Evolutionary conservation across 2,113 vertebrate genomes (phyloP), one percentile per base, ranked within the genome.

Genomic region (Lophotis ruficrista): DNA sequence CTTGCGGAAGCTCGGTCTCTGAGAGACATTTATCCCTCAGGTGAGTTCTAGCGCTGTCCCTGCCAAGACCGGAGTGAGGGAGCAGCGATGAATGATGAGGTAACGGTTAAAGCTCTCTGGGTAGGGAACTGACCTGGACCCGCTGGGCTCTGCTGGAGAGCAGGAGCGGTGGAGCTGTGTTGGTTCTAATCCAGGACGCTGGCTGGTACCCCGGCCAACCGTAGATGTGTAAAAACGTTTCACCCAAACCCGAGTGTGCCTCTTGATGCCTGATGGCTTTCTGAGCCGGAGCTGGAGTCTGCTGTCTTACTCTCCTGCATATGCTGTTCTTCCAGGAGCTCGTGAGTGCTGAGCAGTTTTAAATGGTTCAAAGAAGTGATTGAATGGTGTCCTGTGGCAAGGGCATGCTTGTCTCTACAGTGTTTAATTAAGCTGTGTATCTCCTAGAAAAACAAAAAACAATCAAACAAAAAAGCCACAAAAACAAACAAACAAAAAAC

Each of bases 201-300:
- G 37, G 30, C 56, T 14, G 84, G 25, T 51, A 12, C 56, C 37
- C 10, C 12, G 41, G 14, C 48, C 41, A 23, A 3, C 35, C 7
- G 54, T 33, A 13, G 37, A 11, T 9, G 14, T 1, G 4, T 43
- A 8, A 35, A 25, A 57, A 9, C 9, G 2, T 10, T 18, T 30
- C 45, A 4, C 13, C 5, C 16, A 2, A 37, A 14, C 47, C 35
- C 11, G 14, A 19, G 54, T 6, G 0, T 15, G 37, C 23, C 3
- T 25, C 56, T 7, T 21, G 3, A 7, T 43, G 41, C 41, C 41
- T 43, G 17, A 12, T 4, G 69, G 38, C 81, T 72, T 56, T 53
- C 21, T 31, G 35, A 50, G 72, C 71, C 27, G 69, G 28, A 37
- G 58, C 9, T 30, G 22, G 53, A 18, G 30, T 23, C 57, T 43